Percentiles rank a stretch among this genome's conserved stretches.
Conservation (phyloP, 2,888 invertebrate species). For the Criorhina ranunculi region DNA sequence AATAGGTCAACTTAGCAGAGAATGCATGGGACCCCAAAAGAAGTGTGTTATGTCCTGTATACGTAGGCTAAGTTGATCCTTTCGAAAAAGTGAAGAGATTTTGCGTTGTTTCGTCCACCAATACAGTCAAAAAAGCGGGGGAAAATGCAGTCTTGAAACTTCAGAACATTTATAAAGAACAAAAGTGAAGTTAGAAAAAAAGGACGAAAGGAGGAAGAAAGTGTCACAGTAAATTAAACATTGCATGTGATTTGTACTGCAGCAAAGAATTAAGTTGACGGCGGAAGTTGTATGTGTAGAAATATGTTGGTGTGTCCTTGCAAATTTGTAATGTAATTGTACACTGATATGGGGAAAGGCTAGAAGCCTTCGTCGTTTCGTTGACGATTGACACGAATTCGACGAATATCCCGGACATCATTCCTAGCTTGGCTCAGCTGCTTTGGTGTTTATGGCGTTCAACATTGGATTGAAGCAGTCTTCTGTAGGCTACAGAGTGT, state of each 20-base stretch:
- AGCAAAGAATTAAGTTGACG: constrained; percentile 4
- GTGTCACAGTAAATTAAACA: constrained; percentile 39
- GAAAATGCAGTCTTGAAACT: neutral
- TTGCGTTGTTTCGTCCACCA: neutral
- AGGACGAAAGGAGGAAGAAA: neutral
- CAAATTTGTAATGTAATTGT: too few relatives aligned
- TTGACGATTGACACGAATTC: too few relatives aligned
- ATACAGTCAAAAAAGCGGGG: too few relatives aligned
- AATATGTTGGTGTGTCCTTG: too few relatives aligned
- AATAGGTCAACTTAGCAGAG: constrained; percentile 24
- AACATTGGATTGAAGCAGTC: too few relatives aligned
- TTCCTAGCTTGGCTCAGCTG: too few relatives aligned
- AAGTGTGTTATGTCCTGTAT: constrained; percentile 9
- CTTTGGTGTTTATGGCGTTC: too few relatives aligned
- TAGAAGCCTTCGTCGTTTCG: too few relatives aligned
- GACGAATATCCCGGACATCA: too few relatives aligned
- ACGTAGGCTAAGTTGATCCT: constrained; percentile 25
- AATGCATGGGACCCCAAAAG: constrained; percentile 6
- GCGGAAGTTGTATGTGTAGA: neutral
- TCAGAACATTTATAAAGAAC: neutral
- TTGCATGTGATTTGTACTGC: constrained; percentile 26
- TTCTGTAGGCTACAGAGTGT: too few relatives aligned
- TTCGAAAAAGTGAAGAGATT: constrained; percentile 23
- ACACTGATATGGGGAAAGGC: too few relatives aligned
- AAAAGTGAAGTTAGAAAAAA: neutral